Base-by-base conservation (phyloP, 1,140 invertebrate species). In the Scylla paramamosain region DNA sequence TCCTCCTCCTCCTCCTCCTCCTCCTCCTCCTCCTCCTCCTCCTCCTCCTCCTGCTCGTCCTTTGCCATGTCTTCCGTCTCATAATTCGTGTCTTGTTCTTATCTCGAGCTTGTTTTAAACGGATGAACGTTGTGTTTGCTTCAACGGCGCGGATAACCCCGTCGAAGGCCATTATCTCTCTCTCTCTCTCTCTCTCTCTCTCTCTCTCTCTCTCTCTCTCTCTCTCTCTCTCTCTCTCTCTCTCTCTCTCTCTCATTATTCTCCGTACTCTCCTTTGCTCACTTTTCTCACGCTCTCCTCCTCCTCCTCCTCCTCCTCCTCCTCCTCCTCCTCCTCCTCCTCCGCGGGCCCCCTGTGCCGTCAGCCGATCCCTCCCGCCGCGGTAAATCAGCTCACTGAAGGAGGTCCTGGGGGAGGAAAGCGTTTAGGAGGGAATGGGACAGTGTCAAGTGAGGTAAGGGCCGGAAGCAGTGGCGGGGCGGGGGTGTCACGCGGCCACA, bases 251-350 rank as follows among this genome's bases (percentile, higher is more conserved):
- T n/a, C 20, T 7, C 25, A 77, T 77, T 77, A 77, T 77, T 77
- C 67, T 77, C 52, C 20, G 39, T 77, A n/a, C 20, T 77, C 67
- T n/a, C 67, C 67, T 77, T n/a, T 7, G 12, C n/a, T 77, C 67
- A 77, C 67, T 77, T 77, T 77, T 77, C n/a, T 59, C 52, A 59
- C 52, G 52, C 39, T 39, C 91, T 82, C 91, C 32, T 88, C 52
- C 86, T 67, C 14, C 86, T 67, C 32, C 86, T 93, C n/a, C 46
- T 87, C 39, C 45, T 86, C 14, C 83, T 59, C 32, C 31, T 93
- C 29, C 46, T 88, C 45, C 93, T 67, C 28, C 20, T 59, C 45
- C 84, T 88, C 14, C 46, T 88, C 16, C 93, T 59, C 32, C 29
- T 59, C 29, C 31, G 20, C 88, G 14, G 20, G 32, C 59, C 46